Percentiles rank a stretch among this genome's conserved stretches.
Conservation (phyloP, 1,140 invertebrate species). For the Coenobita brevimanus region DNA sequence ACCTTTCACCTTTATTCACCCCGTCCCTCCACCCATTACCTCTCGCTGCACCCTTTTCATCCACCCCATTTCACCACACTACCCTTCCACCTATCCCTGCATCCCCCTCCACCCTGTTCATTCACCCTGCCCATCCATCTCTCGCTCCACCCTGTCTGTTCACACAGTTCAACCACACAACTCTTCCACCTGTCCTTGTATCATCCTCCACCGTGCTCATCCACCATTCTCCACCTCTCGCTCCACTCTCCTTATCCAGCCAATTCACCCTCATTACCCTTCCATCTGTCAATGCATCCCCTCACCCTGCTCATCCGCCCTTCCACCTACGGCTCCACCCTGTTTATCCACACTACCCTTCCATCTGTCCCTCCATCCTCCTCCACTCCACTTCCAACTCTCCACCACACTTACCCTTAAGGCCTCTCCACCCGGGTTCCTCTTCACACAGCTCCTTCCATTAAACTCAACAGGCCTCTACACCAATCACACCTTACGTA, state of each 20-base stretch:
- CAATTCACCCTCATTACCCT: constrained; percentile 1
- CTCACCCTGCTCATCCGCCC: not conserved
- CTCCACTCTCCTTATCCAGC: not conserved
- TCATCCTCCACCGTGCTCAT: not conserved
- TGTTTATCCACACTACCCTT: not conserved
- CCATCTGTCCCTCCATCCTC: not conserved
- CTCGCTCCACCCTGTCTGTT: not conserved
- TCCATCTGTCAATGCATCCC: not conserved
- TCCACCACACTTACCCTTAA: not conserved
- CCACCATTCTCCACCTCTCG: not conserved
- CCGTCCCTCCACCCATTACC: no score
- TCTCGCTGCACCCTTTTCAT: not conserved
- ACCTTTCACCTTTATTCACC: no score
- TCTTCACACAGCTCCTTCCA: no score
- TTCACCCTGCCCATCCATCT: not conserved
- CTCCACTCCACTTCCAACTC: not conserved
- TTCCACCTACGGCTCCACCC: not conserved
- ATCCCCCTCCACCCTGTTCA: not conserved
- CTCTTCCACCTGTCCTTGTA: not conserved
- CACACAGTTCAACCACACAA: not conserved
- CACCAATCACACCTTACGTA: no score
- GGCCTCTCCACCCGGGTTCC: not conserved
- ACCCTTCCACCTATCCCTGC: constrained; percentile 1
- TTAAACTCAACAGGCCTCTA: no score
- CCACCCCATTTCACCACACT: not conserved